Conservation (phyloP, 2,113 vertebrate species). For the Heloderma charlesbogerti region DNA sequence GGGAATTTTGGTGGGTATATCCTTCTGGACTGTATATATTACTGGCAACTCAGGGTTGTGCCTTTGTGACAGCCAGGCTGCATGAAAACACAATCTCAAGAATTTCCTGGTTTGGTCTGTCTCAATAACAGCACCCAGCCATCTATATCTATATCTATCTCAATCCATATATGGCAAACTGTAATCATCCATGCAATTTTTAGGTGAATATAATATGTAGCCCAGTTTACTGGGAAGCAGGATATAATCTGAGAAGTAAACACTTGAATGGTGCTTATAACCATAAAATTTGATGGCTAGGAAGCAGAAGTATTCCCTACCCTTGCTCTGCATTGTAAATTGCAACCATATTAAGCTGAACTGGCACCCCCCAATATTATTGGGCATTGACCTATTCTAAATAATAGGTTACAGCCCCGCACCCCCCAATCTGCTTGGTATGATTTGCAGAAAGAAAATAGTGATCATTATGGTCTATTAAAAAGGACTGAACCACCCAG, state of each 20-base stretch:
- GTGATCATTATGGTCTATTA: slow-evolving; percentile 56
- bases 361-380: slow-evolving; percentile 39
- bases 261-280: slow-evolving; percentile 17
- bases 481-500: slow-evolving; percentile 27
- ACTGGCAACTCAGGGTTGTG: background rate
- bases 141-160: too few species aligned
- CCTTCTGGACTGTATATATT: background rate
- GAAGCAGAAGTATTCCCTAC: background rate
- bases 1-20: background rate
- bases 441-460: slow-evolving; percentile 55
- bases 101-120: background rate
- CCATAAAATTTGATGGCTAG: slow-evolving; percentile 19
- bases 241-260: slow-evolving; percentile 31
- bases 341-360: slow-evolving; percentile 50
- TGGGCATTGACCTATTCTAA: slow-evolving; percentile 49
- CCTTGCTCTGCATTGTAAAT: background rate
- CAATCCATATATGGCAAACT: background rate
- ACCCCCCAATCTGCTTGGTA: slow-evolving; percentile 40
- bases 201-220: slow-evolving; percentile 22
- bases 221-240: slow-evolving; percentile 41
- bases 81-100: background rate
- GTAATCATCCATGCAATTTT: slow-evolving; percentile 53
- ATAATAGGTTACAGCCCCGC: slow-evolving; percentile 40
- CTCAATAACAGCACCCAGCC: too few species aligned
- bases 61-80: background rate